These are phyloP conservation scores for Oncorhynchus clarkii DNA, from an alignment of 2,113 vertebrate species.

Conservation along the genomic window DNA sequence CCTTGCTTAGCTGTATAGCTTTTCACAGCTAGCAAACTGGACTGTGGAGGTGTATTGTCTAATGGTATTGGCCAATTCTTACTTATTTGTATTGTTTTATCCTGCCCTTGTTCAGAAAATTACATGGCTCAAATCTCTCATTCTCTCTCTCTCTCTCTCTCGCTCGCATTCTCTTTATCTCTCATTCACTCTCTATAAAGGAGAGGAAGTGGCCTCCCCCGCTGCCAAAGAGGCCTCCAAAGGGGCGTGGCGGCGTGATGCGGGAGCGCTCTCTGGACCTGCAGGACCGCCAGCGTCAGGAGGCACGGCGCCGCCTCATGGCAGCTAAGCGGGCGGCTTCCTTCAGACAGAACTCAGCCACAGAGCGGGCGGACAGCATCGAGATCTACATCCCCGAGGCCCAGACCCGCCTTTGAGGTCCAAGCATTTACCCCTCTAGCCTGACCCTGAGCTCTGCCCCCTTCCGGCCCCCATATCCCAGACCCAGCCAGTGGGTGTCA, in stretches of 20 bases:
- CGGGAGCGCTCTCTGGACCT: constrained; percentile 95
- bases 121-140: no score
- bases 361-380: constrained; percentile 95
- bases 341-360: constrained; percentile 92
- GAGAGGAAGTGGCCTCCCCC: constrained; percentile 93
- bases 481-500: constrained; percentile 43
- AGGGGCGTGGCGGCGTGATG: constrained; percentile 84
- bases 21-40: neutral
- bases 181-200: constrained; percentile 54
- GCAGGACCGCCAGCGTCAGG: constrained; percentile 93
- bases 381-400: constrained; percentile 99
- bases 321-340: constrained; percentile 95
- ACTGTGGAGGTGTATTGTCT: neutral
- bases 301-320: constrained; percentile 91
- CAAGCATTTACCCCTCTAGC: constrained; percentile 43
- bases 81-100: neutral
- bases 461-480: neutral
- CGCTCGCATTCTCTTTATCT: neutral
- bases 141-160: neutral
- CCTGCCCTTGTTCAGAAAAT: no score
- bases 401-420: constrained; percentile 93
- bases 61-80: neutral
- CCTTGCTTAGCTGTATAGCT: neutral
- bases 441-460: constrained; percentile 16
- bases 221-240: constrained; percentile 89